Evolutionary conservation across 2,113 vertebrate species (phyloP).

Genomic region (Lagopus leucura): DNA sequence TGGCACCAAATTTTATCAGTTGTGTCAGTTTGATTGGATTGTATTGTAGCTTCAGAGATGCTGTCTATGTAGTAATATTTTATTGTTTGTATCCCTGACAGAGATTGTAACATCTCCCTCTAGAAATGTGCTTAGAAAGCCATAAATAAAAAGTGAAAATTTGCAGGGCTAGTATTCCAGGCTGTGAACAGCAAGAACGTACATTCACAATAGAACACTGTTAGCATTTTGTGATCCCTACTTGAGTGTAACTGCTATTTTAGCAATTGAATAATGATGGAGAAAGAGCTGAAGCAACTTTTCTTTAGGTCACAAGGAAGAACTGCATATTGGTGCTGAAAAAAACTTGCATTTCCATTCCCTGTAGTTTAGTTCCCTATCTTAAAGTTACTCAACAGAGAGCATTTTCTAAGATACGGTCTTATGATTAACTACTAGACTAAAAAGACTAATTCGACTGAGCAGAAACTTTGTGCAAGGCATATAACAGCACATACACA

Average conservation of each 20-base stretch:
- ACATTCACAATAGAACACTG: not conserved
- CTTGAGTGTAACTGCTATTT: not conserved
- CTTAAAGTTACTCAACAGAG: not conserved
- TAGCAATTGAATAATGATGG: not conserved
- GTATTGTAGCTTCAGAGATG: not conserved
- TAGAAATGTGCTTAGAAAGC: slow-evolving; percentile 5
- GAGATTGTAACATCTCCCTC: not conserved
- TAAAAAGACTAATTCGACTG: not conserved
- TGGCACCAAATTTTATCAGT: slow-evolving; percentile 15
- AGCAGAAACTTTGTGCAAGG: not conserved
- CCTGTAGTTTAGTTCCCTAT: not conserved
- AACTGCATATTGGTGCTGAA: not conserved
- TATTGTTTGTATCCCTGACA: slow-evolving; percentile 13
- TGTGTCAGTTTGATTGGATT: slow-evolving; percentile 42
- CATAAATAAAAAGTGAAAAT: slow-evolving; percentile 38
- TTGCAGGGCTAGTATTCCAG: not conserved
- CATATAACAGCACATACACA: not conserved
- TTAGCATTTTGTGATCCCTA: not conserved
- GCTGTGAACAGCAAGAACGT: not conserved
- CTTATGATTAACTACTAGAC: not conserved
- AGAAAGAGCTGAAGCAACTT: not conserved
- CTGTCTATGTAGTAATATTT: not conserved
- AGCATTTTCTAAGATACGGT: not conserved
- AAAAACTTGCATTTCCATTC: not conserved
- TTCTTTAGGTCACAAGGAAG: not conserved